Evolutionary conservation across 30 jellyfish, hydroid and myxozoan genomes (phyloP), one percentile per base, ranked within the genome.

Genomic region (Rhopilema esculentum): DNA sequence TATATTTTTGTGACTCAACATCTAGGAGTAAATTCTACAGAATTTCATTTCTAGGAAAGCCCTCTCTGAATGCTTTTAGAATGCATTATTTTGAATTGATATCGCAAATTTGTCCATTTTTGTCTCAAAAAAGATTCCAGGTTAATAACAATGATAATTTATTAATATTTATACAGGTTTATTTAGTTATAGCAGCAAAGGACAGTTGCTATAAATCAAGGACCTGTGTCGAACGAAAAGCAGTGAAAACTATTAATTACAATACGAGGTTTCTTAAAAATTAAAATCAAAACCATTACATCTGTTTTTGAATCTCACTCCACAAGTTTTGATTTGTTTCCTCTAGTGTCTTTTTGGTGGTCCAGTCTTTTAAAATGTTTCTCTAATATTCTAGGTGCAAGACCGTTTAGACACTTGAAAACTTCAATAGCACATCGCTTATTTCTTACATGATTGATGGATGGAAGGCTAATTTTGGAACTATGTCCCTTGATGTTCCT

Each of bases 381-480:
- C 83, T 64, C 83, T 8, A 64, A 64, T 63, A 79, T 79, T 81
- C 78, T 83, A 48, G 85, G 86, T 25, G 86, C 85, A 83, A 69
- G 92, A 27, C 92, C 67, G 66, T 83, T 49, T 33, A 69, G 50
- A 51, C 92, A 83, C 77, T 83, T 40, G 78, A 69, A 57, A 49
- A 68, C 92, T 49, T 83, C 86, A 68, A 83, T 67, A 69, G 86
- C 92, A 68, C 86, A 83, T 68, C 85, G 75, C 32, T 82, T 82
- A 77, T 77, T 77, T 77, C 85, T 28, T 75, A 75, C 72, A 75
- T 9, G 78, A 75, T 75, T 75, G n/a, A n/a, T n/a, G n/a, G n/a
- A n/a, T n/a, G n/a, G n/a, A n/a, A n/a, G n/a, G n/a, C n/a, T n/a
- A n/a, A n/a, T n/a, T n/a, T n/a, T n/a, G n/a, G n/a, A n/a, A n/a